A percentile compares a stretch with the other conserved stretches of the same genome.
phyloP scores from a whole-genome alignment of 2,888 invertebrate species.

The Asteroscopus sphinx region DNA sequence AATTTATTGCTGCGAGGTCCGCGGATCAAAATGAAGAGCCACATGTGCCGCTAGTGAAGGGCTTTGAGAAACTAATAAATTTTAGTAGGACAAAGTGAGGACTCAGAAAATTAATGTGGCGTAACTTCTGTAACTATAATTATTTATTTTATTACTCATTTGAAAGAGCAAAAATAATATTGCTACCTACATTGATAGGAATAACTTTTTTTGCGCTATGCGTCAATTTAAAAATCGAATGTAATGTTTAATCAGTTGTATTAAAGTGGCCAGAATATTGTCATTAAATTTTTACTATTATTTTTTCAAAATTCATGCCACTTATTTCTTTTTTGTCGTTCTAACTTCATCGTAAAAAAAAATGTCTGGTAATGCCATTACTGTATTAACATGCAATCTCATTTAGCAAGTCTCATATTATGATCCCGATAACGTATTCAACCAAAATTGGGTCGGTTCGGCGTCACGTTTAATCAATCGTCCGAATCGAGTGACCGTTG shows the following conservation, averaged over 20 bases:
- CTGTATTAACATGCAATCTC: conserved; percentile 8
- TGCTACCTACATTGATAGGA: no score
- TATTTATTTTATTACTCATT: no score
- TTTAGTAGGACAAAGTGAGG: conserved; percentile 33
- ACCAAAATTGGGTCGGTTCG: conserved; percentile 51
- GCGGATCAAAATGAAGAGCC: conserved; percentile 67
- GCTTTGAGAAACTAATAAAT: conserved; percentile 52
- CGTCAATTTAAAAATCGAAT: no score
- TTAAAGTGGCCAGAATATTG: no score
- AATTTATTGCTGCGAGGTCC: conserved; percentile 80
- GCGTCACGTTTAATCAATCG: conserved; percentile 74
- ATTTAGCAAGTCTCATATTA: conserved; percentile 5
- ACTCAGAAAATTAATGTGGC: conserved; percentile 28
- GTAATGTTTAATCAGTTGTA: no score
- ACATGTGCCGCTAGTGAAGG: conserved; percentile 65
- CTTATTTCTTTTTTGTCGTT: background rate
- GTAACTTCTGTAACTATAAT: no score
- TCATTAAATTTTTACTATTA: no score
- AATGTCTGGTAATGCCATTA: conserved; percentile 5
- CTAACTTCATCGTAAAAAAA: no score
- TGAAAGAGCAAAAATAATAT: no score
- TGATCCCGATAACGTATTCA: conserved; percentile 43
- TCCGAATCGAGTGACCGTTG: conserved; percentile 69
- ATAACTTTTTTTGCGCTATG: no score
- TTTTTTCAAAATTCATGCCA: no score